Percentiles rank a stretch among this genome's conserved stretches.
phyloP scores from a whole-genome alignment of 2,888 invertebrate genomes.

The Eueremaeus valkanovi region DNA sequence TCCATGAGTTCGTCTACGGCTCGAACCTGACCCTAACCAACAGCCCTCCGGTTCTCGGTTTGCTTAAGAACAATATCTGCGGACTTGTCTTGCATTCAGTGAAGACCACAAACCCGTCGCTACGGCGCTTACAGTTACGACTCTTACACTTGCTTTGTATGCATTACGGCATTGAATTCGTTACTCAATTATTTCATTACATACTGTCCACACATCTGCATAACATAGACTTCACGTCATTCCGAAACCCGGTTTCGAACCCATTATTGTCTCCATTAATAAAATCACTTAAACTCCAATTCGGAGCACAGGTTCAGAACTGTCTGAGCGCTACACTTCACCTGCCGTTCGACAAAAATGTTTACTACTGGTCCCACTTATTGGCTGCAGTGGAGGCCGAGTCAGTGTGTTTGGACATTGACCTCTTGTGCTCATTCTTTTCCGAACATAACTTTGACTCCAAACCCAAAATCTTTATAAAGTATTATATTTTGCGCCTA shows the following conservation, averaged over 20 bases:
- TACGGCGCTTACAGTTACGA: constrained; percentile 40
- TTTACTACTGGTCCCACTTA: constrained; percentile 40
- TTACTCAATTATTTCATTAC: constrained; percentile 38
- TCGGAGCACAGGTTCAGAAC: constrained; percentile 37
- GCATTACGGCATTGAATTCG: constrained; percentile 38
- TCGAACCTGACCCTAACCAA: neutral
- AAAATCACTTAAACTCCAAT: constrained; percentile 38
- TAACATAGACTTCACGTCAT: neutral
- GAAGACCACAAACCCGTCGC: neutral
- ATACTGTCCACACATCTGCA: constrained; percentile 35
- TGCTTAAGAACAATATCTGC: constrained; percentile 36
- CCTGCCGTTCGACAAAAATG: constrained; percentile 20
- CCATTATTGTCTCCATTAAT: constrained; percentile 35
- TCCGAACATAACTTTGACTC: constrained; percentile 10
- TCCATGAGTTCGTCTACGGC: constrained; percentile 41
- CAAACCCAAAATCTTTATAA: neutral
- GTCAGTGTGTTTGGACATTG: constrained; percentile 38
- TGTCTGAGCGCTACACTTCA: constrained; percentile 36
- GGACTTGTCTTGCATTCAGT: constrained; percentile 30
- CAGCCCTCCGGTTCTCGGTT: constrained; percentile 21
- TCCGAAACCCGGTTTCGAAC: neutral
- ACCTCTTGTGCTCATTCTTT: constrained; percentile 27
- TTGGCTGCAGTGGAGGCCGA: constrained; percentile 34
- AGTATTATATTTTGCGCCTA: constrained; percentile 39
- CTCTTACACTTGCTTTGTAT: constrained; percentile 41